Percentiles rank a stretch among this genome's conserved stretches.
These are phyloP conservation scores for Lasioglossum zephyrum DNA, from an alignment of 2,888 invertebrate species.

Conservation along the genomic window DNA sequence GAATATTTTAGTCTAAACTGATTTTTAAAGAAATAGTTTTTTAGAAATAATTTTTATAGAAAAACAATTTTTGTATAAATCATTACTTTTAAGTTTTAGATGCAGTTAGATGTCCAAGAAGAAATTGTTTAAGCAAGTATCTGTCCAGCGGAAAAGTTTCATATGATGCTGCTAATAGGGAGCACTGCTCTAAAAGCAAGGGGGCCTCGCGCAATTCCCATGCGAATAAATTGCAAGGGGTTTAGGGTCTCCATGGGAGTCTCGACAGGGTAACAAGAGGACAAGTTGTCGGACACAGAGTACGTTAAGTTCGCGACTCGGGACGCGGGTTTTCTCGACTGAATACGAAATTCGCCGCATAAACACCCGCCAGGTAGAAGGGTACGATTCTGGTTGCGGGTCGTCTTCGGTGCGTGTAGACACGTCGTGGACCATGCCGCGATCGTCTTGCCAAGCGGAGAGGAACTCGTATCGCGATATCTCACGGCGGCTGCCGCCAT, in stretches of 20 bases:
- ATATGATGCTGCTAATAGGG: too few species aligned
- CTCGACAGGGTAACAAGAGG: constrained; percentile 15
- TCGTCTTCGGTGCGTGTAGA: constrained; percentile 58
- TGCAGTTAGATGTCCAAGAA: too few species aligned
- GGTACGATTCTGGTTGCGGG: background rate
- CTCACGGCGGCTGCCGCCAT: constrained; percentile 77
- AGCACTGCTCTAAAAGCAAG: background rate
- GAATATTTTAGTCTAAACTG: too few species aligned
- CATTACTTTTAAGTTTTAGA: too few species aligned
- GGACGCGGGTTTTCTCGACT: constrained; percentile 19
- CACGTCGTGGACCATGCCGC: constrained; percentile 38
- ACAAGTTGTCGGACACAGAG: constrained; percentile 22
- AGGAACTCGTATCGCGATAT: constrained; percentile 75
- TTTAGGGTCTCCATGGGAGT: background rate
- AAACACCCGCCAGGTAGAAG: constrained; percentile 24
- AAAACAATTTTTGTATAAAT: too few species aligned
- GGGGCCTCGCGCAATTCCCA: background rate
- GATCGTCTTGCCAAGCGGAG: constrained; percentile 43
- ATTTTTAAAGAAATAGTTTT: too few species aligned
- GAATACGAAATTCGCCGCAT: constrained; percentile 34
- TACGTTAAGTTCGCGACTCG: constrained; percentile 2
- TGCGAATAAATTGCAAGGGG: background rate
- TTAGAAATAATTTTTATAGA: too few species aligned
- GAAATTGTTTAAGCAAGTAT: too few species aligned
- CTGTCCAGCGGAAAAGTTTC: too few species aligned